Evolutionary conservation across 2,888 invertebrate species (phyloP), one percentile per base, ranked within the genome.

Genomic region (Acronicta aceris): DNA sequence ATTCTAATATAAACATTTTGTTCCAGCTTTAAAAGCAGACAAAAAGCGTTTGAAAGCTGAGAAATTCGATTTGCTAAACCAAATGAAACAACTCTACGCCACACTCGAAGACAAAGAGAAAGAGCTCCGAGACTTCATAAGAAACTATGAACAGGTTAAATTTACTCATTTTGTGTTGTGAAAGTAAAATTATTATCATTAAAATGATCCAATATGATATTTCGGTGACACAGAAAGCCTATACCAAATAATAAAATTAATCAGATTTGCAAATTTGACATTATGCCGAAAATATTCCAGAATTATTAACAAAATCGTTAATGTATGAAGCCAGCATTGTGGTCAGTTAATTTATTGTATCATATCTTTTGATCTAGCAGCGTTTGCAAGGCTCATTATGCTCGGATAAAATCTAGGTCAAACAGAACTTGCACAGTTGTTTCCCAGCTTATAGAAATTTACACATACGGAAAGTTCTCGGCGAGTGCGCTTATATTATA

Each of bases 21-120:
- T 91, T 91, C 69, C 92, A 95, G 98, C 97, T 57, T 94, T 99
- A 84, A 98, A 98, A 89, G 96, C 97, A 64, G 99, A 99, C 90
- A 96, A 98, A 67, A 98, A 98, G 90, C 96, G 98, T 72, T 95
- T 99, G 86, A 98, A 98, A 93, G 97, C 98, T 13, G 99, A 99
- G 93, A 98, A 98, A 93, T 97, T 97, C 85, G 99, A 99, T 92
- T 95, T 99, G 71, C 95, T 99, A 78, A 97, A 97, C 86, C 98
- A 99, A 94, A 98, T 99, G 97, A 98, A 98, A 89, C 98, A 99
- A 85, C 95, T 99, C 63, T 99, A 99, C 89, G 97, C 97, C 58
- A 98, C 98, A 9, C 95, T 99, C 65, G 99, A 99, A 91, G 98
- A 98, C 89, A 99, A 99, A 92, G 99, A 99, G 88, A 97, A 97